Percentiles rank a stretch among this genome's conserved stretches.
phyloP scores from a whole-genome alignment of 2,888 invertebrate species.

The Carabus problematicus region DNA sequence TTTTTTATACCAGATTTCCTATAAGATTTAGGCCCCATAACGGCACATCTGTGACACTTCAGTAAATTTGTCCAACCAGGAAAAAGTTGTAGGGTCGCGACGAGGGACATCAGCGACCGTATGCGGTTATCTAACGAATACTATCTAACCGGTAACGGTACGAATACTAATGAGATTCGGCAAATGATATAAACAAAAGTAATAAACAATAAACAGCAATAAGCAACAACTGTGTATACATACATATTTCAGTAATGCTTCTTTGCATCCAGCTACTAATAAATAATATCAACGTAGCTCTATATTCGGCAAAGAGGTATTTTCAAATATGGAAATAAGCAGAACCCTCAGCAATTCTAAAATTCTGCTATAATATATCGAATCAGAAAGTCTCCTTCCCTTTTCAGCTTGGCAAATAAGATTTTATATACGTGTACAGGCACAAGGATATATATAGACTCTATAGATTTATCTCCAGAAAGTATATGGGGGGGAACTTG shows the following conservation, averaged over 20 bases:
- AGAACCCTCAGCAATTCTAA: conserved; percentile 33
- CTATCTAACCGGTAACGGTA: not conserved
- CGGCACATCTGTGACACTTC: conserved; percentile 28
- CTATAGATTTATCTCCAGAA: conserved; percentile 34
- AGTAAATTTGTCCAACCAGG: conserved; percentile 25
- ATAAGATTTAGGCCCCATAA: conserved; percentile 32
- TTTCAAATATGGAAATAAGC: conserved; percentile 43
- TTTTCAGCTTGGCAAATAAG: conserved; percentile 39
- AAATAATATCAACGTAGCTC: conserved; percentile 33
- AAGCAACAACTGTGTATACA: too few relatives aligned
- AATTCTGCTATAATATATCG: conserved; percentile 42
- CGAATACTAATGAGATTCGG: not conserved
- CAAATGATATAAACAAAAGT: too few relatives aligned
- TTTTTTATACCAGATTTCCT: conserved; percentile 32
- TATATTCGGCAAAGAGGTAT: conserved; percentile 22
- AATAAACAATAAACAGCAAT: too few relatives aligned
- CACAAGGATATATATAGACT: conserved; percentile 42
- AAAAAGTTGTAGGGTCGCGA: not conserved
- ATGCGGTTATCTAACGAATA: conserved; percentile 14
- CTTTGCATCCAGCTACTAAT: conserved; percentile 13
- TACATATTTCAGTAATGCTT: too few relatives aligned
- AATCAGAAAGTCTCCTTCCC: conserved; percentile 39
- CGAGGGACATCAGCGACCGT: not conserved
- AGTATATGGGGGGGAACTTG: not conserved
- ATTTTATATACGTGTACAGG: conserved; percentile 28